phyloP scores from a whole-genome alignment of 2,888 invertebrate species.

The Caenorhabditis imperialis region DNA sequence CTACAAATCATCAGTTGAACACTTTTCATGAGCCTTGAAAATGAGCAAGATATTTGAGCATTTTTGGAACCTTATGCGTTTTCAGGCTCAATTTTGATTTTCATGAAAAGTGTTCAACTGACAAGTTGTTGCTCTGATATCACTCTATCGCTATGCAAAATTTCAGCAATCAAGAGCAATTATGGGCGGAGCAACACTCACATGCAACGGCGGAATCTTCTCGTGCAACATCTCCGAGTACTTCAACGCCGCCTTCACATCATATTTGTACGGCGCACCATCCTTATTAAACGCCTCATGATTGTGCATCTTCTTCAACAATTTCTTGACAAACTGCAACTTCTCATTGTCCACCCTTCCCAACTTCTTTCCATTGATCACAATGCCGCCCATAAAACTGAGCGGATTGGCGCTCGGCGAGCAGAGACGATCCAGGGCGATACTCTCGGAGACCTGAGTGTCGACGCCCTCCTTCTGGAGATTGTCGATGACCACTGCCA shows the following conservation, averaged over 20 bases:
- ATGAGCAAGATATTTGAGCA: no score
- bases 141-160: no score
- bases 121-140: no score
- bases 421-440: conserved; percentile 18
- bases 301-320: conserved; percentile 22
- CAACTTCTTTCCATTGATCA: conserved; percentile 4
- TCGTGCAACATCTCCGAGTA: conserved; percentile 26
- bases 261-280: conserved; percentile 38
- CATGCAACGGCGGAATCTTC: conserved; percentile 15
- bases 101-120: no score
- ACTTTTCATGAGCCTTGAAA: no score
- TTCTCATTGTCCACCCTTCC: conserved; percentile 1
- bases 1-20: no score
- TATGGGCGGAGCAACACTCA: no score
- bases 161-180: no score
- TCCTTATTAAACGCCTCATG: conserved; percentile 21
- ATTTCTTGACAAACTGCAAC: conserved; percentile 5
- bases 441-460: conserved; percentile 17
- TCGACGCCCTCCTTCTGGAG: conserved; percentile 15
- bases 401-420: conserved; percentile 23
- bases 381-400: conserved; percentile 4
- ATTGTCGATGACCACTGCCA: conserved; percentile 20
- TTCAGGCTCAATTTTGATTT: no score
- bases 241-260: conserved; percentile 25
- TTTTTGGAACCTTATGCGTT: no score